Base-by-base conservation (phyloP, 2,113 vertebrate genomes). In the Lophochroa leadbeateri region DNA sequence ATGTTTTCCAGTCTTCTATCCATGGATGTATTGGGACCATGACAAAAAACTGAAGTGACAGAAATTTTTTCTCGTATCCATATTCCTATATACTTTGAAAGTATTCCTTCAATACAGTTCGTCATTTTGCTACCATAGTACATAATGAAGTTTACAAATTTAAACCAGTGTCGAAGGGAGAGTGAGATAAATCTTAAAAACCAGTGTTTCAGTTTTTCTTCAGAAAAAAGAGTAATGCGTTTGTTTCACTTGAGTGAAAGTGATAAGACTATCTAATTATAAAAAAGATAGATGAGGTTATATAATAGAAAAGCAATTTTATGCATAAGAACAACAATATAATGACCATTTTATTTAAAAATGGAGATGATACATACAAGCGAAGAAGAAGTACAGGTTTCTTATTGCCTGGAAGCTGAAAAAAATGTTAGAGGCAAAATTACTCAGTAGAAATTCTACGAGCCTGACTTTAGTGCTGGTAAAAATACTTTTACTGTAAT, bases 11-110 rank as follows among this genome's bases (percentile, higher is more conserved):
- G 46, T 44, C 13, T 61, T 93, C 6, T 18, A 2, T 76, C 17
- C 5, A 4, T 82, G 29, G 17, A 10, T 79, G 4, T 88, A 16
- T 17, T 53, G 37, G 33, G 19, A 9, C 19, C 9, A 7, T 63
- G 39, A 39, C 9, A 41, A 11, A 50, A 57, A 57, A 28, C 13
- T 47, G 14, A 69, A 78, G 5, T 41, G 88, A n/a, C 7, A 80
- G 16, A 20, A 18, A 0, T 20, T 33, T 64, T 82, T 82, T 68
- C 27, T 50, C 1, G 0, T 21, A 14, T 86, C 8, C 1, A 10
- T 68, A 0, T 55, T 29, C 4, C 31, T 4, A 1, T 72, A 37
- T 9, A 25, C 20, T 21, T 71, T 21, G 29, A 69, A 78, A 43
- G 11, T 27, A 35, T 27, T 88, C 10, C 17, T 90, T 71, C 29